phyloP scores from a whole-genome alignment of 2,797 vertebrate species.

The Bradypodion ventrale region DNA sequence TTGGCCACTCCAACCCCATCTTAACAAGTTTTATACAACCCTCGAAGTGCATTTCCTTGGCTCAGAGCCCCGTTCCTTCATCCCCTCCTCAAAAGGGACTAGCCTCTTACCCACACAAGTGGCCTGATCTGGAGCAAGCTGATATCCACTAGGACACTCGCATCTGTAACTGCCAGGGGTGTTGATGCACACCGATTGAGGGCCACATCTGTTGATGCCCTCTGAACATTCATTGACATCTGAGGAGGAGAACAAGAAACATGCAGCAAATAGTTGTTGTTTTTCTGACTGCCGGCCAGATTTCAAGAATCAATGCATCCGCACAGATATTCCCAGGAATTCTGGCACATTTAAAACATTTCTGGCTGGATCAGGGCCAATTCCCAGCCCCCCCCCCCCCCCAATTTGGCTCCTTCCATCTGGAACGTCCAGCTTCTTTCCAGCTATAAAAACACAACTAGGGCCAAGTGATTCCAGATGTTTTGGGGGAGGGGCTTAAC shows the following conservation, averaged over 20 bases:
- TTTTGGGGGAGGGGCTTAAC: background rate
- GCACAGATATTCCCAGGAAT: background rate
- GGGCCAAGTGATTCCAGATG: conserved; percentile 23
- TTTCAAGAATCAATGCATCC: background rate
- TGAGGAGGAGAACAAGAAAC: conserved; percentile 50
- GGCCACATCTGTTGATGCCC: conserved; percentile 75
- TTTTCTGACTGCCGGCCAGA: conserved; percentile 4
- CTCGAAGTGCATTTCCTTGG: background rate
- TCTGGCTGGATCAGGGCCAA: background rate
- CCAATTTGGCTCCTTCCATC: background rate
- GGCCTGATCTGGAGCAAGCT: conserved; percentile 75
- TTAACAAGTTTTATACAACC: background rate
- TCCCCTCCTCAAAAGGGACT: background rate
- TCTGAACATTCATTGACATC: conserved; percentile 89
- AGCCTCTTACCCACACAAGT: conserved; percentile 81
- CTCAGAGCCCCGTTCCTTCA: too few relatives aligned
- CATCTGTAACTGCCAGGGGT: conserved; percentile 84
- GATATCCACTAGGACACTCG: conserved; percentile 80
- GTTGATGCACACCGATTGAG: conserved; percentile 82
- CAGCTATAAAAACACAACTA: background rate
- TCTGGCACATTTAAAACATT: background rate
- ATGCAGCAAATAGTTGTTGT: background rate
- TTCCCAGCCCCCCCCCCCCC: background rate
- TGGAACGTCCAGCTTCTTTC: background rate
- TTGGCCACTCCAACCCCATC: too few relatives aligned